Evolutionary conservation across 2,888 invertebrate species (phyloP).

Genomic region (Gastracanthus pulcherrimus): DNA sequence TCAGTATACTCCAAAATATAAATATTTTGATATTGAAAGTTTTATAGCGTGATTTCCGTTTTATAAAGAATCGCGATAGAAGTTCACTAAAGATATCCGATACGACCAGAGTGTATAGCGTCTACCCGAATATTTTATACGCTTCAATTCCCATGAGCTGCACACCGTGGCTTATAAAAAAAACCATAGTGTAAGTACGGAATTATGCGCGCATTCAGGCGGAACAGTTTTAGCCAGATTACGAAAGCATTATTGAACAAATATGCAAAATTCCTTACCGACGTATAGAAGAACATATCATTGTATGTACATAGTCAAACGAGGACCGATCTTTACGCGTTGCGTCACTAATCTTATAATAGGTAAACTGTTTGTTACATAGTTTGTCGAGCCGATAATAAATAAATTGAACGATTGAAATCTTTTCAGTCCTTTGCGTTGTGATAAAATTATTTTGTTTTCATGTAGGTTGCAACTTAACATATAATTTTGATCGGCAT

Average conservation of each 20-base stretch:
- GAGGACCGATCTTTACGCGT: background rate
- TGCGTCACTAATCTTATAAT: background rate
- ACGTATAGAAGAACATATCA: background rate
- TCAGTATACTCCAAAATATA: background rate
- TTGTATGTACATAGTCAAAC: background rate
- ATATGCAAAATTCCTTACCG: slow-evolving; percentile 21
- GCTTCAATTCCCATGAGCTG: slow-evolving; percentile 26
- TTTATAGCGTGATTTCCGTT: background rate
- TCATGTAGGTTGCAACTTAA: too few species aligned
- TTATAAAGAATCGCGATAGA: background rate
- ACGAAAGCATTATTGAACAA: slow-evolving; percentile 41
- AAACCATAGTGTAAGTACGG: slow-evolving; percentile 9
- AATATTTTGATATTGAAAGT: background rate
- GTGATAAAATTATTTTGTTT: too few species aligned
- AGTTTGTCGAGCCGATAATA: too few species aligned
- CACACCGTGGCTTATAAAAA: background rate
- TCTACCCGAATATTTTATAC: slow-evolving; percentile 33
- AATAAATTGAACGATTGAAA: too few species aligned
- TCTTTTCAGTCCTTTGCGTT: too few species aligned
- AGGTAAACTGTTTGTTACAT: background rate
- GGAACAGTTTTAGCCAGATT: slow-evolving; percentile 28
- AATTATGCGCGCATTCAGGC: slow-evolving; percentile 43
- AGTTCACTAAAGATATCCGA: background rate
- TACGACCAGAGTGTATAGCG: background rate
- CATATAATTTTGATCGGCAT: too few species aligned